Evolutionary conservation across 2,888 invertebrate species (phyloP).

Genomic region (Latrodectus hesperus): DNA sequence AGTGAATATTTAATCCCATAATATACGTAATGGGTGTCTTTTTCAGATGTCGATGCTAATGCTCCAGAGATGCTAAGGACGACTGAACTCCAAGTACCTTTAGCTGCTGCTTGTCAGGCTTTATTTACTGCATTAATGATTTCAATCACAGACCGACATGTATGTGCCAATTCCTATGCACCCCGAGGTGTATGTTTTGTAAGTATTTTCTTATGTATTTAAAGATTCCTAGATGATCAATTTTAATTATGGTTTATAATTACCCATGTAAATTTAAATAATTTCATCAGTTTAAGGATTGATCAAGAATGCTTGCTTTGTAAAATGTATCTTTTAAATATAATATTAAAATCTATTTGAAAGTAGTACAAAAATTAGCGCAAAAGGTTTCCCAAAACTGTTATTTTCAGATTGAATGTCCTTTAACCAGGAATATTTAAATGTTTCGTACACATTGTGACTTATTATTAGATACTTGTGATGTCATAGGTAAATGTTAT

Average conservation of each 20-base stretch:
- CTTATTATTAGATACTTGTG: too few species aligned
- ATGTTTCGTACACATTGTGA: too few species aligned
- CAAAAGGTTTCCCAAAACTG: too few species aligned
- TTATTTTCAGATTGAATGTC: too few species aligned
- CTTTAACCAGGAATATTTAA: too few species aligned
- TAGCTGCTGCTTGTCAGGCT: constrained; percentile 6
- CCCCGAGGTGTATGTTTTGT: constrained; percentile 54
- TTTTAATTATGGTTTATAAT: too few species aligned
- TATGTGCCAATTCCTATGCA: constrained; percentile 29
- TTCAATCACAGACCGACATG: constrained; percentile 39
- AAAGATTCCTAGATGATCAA: too few species aligned
- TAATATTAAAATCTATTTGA: too few species aligned
- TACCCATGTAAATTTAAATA: not conserved
- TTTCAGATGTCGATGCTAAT: not conserved
- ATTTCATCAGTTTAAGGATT: not conserved
- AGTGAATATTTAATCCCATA: too few species aligned
- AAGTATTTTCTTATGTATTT: constrained; percentile 3
- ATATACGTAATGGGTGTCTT: not conserved
- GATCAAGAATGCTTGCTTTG: not conserved
- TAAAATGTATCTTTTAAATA: not conserved
- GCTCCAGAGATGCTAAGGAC: constrained; percentile 30
- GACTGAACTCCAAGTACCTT: constrained; percentile 19
- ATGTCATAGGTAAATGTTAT: too few species aligned
- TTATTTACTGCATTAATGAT: constrained; percentile 28
- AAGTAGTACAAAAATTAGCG: too few species aligned